phyloP scores from a whole-genome alignment of 2,113 vertebrate genomes.

The Xenopus borealis region DNA sequence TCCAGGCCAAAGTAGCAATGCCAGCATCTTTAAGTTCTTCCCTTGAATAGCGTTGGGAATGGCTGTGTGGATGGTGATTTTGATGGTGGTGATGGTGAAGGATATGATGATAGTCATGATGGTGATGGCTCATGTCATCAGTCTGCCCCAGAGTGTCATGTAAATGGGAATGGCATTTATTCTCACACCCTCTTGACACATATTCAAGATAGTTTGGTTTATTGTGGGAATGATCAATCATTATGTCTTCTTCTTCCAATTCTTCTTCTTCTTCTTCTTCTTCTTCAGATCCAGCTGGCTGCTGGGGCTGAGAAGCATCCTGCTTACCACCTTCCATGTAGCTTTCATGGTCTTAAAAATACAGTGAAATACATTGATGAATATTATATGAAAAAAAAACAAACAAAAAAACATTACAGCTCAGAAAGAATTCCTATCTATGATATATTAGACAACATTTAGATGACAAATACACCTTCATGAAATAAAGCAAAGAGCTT shows the following conservation, averaged over 20 bases:
- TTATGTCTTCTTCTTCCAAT: conserved; percentile 88
- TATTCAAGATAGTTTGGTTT: conserved; percentile 74
- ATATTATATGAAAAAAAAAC: too few species aligned
- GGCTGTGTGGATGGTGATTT: conserved; percentile 93
- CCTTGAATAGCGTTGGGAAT: conserved; percentile 86
- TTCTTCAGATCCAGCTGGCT: conserved; percentile 46
- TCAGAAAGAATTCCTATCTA: too few species aligned
- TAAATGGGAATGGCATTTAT: conserved; percentile 94
- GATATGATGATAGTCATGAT: conserved; percentile 98
- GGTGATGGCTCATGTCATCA: conserved; percentile 88
- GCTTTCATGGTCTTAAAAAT: conserved; percentile 62
- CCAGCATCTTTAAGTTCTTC: conserved; percentile 89
- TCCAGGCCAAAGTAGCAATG: conserved; percentile 92
- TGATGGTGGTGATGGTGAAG: conserved; percentile 96
- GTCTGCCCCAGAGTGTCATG: conserved; percentile 92
- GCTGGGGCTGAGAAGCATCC: conserved; percentile 66
- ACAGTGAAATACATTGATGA: too few species aligned
- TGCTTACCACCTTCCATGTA: conserved; percentile 64
- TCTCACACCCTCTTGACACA: conserved; percentile 85
- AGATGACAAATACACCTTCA: too few species aligned
- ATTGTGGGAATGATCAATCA: conserved; percentile 77
- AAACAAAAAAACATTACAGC: too few species aligned
- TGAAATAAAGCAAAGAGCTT: too few species aligned
- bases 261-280: neutral
- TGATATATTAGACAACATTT: too few species aligned